Conservation (phyloP, 1,140 invertebrate genomes). For the Mylabris phalerata region DNA sequence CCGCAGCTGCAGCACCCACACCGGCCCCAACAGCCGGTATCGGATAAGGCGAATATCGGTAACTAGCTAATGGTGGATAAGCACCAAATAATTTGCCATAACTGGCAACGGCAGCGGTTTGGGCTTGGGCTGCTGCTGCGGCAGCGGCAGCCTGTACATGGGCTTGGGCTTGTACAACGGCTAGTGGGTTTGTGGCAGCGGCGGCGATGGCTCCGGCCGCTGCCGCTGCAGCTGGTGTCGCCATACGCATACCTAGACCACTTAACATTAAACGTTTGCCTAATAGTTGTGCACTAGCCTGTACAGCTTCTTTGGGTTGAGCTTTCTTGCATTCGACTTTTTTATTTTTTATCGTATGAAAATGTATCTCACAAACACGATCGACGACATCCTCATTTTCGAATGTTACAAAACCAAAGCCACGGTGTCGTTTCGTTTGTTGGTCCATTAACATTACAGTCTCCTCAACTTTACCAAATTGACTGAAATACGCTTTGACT, state of each 20-base stretch:
- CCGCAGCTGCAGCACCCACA: constrained; percentile 47
- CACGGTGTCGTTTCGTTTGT: constrained; percentile 83
- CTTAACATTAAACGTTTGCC: constrained; percentile 67
- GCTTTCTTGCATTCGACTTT: constrained; percentile 91
- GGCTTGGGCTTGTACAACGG: constrained; percentile 53
- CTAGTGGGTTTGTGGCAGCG: constrained; percentile 51
- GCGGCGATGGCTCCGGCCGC: constrained; percentile 50
- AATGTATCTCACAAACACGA: constrained; percentile 86
- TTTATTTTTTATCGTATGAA: constrained; percentile 87
- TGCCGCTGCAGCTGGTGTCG: constrained; percentile 47
- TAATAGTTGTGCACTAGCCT: constrained; percentile 59
- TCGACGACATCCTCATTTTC: constrained; percentile 87
- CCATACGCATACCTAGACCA: constrained; percentile 57
- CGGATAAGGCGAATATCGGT: constrained; percentile 66
- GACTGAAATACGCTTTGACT: constrained; percentile 84
- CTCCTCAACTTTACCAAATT: constrained; percentile 87
- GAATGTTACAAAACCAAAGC: constrained; percentile 89
- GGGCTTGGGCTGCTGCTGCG: constrained; percentile 41
- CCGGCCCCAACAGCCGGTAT: constrained; percentile 53
- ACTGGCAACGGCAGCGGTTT: constrained; percentile 43
- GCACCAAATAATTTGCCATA: constrained; percentile 65
- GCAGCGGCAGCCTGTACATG: constrained; percentile 52
- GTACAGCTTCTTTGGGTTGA: constrained; percentile 84
- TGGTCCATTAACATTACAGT: constrained; percentile 93
- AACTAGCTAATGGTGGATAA: constrained; percentile 58